Conservation (phyloP, 2,888 invertebrate genomes). For the Anticlea derivata region DNA sequence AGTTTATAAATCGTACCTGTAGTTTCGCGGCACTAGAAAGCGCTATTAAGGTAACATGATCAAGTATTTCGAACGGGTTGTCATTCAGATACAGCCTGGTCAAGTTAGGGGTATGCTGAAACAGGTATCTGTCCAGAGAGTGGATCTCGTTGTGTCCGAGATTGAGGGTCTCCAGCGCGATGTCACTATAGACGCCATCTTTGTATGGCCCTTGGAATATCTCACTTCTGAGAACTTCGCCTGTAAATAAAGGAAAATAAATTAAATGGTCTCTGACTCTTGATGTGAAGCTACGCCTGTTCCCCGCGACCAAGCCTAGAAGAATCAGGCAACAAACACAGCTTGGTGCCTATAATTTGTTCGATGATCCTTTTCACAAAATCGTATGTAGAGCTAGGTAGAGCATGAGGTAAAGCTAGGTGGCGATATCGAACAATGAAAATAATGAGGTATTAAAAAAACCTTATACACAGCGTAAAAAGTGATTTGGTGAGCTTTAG, state of each 20-base stretch:
- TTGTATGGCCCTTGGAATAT: slow-evolving; percentile 87
- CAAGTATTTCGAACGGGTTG: slow-evolving; percentile 85
- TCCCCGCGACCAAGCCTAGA: too few species aligned
- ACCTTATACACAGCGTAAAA: too few species aligned
- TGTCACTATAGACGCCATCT: slow-evolving; percentile 80
- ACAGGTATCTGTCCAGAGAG: slow-evolving; percentile 84
- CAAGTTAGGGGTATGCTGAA: slow-evolving; percentile 86
- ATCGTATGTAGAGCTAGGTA: too few species aligned
- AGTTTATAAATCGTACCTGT: slow-evolving; percentile 68
- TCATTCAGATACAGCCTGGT: slow-evolving; percentile 84
- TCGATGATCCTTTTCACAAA: too few species aligned
- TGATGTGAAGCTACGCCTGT: too few species aligned
- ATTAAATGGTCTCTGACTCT: too few species aligned
- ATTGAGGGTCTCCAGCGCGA: slow-evolving; percentile 84
- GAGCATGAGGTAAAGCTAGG: too few species aligned
- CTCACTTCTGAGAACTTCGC: slow-evolving; percentile 85
- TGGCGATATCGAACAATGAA: too few species aligned
- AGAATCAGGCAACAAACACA: too few species aligned
- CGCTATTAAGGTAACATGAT: slow-evolving; percentile 84
- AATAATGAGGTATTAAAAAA: too few species aligned
- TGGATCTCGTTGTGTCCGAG: slow-evolving; percentile 86
- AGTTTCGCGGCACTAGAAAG: slow-evolving; percentile 80
- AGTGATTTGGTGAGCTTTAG: too few species aligned
- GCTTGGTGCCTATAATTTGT: too few species aligned
- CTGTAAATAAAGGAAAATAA: slow-evolving; percentile 55